phyloP scores from a whole-genome alignment of 2,888 invertebrate species.

The Teinopalpus imperialis region DNA sequence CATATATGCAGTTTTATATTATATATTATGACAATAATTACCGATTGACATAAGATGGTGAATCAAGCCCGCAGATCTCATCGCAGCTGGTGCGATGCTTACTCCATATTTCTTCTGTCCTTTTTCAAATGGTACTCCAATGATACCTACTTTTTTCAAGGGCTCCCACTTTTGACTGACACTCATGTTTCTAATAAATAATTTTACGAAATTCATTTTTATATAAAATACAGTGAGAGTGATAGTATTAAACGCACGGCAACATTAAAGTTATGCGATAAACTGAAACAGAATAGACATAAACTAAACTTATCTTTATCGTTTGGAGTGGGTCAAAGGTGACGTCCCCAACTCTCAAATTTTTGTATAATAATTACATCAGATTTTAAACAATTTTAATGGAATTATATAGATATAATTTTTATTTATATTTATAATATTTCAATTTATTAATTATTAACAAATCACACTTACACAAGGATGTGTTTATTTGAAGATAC shows the following conservation, averaged over 20 bases:
- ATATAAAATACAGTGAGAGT: slow-evolving; percentile 2
- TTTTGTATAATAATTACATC: slow-evolving; percentile 7
- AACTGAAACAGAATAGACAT: slow-evolving; percentile 8
- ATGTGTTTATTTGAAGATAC: not conserved
- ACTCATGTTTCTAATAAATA: slow-evolving; percentile 61
- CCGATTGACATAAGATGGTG: slow-evolving; percentile 83
- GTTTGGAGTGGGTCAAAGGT: slow-evolving; percentile 18
- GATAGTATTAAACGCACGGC: not conserved
- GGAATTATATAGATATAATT: not conserved
- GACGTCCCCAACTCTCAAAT: not conserved
- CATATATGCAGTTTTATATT: too few relatives aligned
- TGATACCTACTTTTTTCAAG: slow-evolving; percentile 83
- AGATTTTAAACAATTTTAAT: not conserved
- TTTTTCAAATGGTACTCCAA: slow-evolving; percentile 91
- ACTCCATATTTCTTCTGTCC: slow-evolving; percentile 89
- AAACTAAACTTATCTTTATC: slow-evolving; percentile 15
- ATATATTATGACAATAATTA: slow-evolving; percentile 46
- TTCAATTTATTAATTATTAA: not conserved
- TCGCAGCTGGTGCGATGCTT: slow-evolving; percentile 85
- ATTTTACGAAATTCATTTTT: slow-evolving; percentile 62
- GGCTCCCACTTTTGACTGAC: slow-evolving; percentile 51
- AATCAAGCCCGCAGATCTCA: slow-evolving; percentile 85
- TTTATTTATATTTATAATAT: not conserved
- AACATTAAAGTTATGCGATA: slow-evolving; percentile 4
- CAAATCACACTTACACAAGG: slow-evolving; percentile 1